Base-by-base conservation (phyloP, 1,140 invertebrate genomes). In the Drosophila busckii region DNA sequence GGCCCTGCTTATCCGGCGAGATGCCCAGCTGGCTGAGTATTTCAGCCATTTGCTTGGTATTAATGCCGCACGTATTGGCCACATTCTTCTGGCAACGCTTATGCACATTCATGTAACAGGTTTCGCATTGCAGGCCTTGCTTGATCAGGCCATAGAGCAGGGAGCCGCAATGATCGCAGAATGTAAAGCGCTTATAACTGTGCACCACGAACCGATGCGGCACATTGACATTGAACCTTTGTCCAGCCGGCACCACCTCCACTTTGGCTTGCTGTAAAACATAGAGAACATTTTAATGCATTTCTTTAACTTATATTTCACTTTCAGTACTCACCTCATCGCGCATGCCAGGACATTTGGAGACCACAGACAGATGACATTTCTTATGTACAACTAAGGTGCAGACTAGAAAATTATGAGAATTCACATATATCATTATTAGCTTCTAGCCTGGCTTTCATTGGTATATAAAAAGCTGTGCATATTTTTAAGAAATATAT, bases 21-120 rank as follows among this genome's bases (percentile, higher is more conserved):
- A 99, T 95, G 59, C 97, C 98, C 88, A 99, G 93, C 66, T 92
- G 92, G 67, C 92, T 93, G 20, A 99, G 90, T 53, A 98, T 94
- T 86, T 96, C 93, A 0, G 96, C 97, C 94, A 99, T 94, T 86
- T 95, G 92, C 88, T 98, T 98, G 17, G 96, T 96, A 89, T 99
- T 96, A 82, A 99, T 97, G 66, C 98, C 98, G 89, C 98, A 99
- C 88, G 98, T 99, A 89, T 99, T 99, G 23, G 98, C 97, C 25
- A 99, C 98, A 90, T 99, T 99, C 89, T 97, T 97, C 88, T 98
- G 94, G 88, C 98, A 99, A 54, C 98, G 92, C 89, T 99, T 99
- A 90, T 99, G 98, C 48, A 99, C 97, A 89, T 99, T 99, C 91
- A 99, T 94, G 69, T 93, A 95, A 88, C 98, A 99, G 62, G 93